Conservation (phyloP, 1,140 invertebrate genomes). For the Trialeurodes vaporariorum region DNA sequence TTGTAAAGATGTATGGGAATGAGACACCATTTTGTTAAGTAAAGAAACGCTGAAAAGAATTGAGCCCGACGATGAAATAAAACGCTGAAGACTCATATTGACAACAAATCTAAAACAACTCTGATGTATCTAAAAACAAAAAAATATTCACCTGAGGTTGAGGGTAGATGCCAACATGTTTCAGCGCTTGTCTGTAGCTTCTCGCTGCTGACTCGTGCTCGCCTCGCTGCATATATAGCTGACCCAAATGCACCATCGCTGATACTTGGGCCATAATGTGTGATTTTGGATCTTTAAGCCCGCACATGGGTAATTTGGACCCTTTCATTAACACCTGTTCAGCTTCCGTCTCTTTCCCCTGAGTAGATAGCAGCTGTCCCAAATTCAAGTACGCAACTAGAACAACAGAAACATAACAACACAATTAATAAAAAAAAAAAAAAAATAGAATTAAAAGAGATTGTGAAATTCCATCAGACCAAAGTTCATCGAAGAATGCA, state of each 20-base stretch:
- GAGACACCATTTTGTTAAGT: too few species aligned
- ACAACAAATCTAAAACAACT: too few species aligned
- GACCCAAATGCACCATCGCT: conserved; percentile 79
- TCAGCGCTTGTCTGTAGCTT: conserved; percentile 77
- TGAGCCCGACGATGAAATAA: too few species aligned
- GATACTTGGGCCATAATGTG: conserved; percentile 84
- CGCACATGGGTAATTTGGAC: conserved; percentile 67
- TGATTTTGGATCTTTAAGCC: conserved; percentile 75
- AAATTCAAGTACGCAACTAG: conserved; percentile 92
- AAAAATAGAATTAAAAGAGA: too few species aligned
- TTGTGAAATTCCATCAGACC: too few species aligned
- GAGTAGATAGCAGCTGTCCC: conserved; percentile 70
- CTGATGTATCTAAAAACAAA: too few species aligned
- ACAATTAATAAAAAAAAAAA: neutral
- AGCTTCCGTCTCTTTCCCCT: conserved; percentile 72
- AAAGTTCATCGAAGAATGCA: neutral
- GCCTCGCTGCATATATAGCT: conserved; percentile 77
- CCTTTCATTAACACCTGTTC: conserved; percentile 68
- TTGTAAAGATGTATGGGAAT: too few species aligned
- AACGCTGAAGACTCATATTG: too few species aligned
- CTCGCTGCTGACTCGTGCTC: conserved; percentile 71
- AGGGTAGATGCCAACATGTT: conserved; percentile 66
- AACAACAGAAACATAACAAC: conserved; percentile 27
- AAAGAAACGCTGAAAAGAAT: too few species aligned
- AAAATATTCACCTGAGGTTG: conserved; percentile 61